Conservation (phyloP, 2,888 invertebrate genomes). For the Lomographa bimaculata region DNA sequence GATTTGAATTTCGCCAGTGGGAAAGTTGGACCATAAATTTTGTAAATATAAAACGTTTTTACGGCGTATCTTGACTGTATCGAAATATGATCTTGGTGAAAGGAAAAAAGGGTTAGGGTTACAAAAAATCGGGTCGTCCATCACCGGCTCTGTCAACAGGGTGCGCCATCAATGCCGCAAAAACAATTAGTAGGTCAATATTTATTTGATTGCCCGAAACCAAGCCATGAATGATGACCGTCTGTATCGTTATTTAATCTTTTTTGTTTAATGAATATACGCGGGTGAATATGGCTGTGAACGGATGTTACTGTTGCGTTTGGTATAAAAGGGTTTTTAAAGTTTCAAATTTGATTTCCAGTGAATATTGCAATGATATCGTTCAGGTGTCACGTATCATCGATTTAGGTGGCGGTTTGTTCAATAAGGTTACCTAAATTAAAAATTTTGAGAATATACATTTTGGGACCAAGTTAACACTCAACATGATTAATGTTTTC, state of each 20-base stretch:
- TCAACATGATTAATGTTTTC: too few species aligned
- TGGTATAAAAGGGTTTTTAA: too few species aligned
- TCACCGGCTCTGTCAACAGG: conserved; percentile 76
- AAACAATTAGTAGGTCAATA: conserved; percentile 81
- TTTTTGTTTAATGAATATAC: conserved; percentile 33
- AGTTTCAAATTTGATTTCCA: too few species aligned
- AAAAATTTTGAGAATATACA: too few species aligned
- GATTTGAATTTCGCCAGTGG: conserved; percentile 43
- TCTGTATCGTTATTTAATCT: conserved; percentile 42
- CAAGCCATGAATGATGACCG: conserved; percentile 61
- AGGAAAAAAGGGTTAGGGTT: conserved; percentile 59
- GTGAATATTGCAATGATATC: too few species aligned
- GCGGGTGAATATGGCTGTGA: conserved; percentile 43
- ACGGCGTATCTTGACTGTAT: conserved; percentile 44
- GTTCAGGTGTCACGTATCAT: conserved; percentile 3
- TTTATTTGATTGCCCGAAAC: conserved; percentile 73
- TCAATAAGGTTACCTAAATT: too few species aligned
- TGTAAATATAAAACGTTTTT: conserved; percentile 41
- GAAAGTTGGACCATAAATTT: conserved; percentile 41
- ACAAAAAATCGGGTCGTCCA: conserved; percentile 71
- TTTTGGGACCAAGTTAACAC: too few species aligned
- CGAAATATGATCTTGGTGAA: conserved; percentile 52
- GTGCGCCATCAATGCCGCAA: conserved; percentile 71
- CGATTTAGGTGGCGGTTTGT: too few species aligned
- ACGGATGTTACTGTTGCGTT: too few species aligned